Conservation (phyloP, 2,797 vertebrate species). For the Gephyroberyx darwinii region DNA sequence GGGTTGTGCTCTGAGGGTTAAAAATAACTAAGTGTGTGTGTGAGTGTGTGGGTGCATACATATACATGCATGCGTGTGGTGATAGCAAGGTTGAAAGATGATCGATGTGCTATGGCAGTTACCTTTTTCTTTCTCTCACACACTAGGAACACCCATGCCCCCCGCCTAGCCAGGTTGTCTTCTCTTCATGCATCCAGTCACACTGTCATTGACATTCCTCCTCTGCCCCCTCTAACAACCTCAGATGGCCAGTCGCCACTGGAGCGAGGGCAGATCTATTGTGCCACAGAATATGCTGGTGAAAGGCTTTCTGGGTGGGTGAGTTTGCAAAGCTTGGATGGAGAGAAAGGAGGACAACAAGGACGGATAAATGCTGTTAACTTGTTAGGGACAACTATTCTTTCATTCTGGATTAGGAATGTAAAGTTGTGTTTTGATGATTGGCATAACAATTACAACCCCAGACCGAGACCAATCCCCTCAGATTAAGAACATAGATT, state of each 20-base stretch:
- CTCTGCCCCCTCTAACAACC: constrained; percentile 56
- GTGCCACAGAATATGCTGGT: constrained; percentile 65
- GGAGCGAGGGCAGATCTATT: constrained; percentile 75
- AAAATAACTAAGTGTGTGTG: constrained; percentile 4
- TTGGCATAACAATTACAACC: too few species aligned
- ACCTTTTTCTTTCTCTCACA: constrained; percentile 31
- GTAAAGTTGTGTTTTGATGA: constrained; percentile 1
- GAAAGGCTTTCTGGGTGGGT: constrained; percentile 75
- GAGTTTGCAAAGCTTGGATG: constrained; percentile 54
- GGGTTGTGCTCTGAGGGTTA: constrained; percentile 45
- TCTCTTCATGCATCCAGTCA: constrained; percentile 43
- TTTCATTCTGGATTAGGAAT: constrained; percentile 26
- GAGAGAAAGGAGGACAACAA: constrained; percentile 55
- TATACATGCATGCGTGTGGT: constrained; percentile 2
- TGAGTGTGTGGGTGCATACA: neutral
- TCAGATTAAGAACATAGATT: constrained; percentile 7
- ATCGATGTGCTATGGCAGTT: constrained; percentile 45
- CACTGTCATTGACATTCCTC: constrained; percentile 59
- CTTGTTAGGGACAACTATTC: constrained; percentile 23
- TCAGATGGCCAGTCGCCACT: constrained; percentile 68
- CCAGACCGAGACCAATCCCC: constrained; percentile 10
- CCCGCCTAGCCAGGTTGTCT: constrained; percentile 29
- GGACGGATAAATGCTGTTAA: constrained; percentile 51
- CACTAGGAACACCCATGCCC: constrained; percentile 27
- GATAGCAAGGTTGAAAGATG: constrained; percentile 31